phyloP scores from a whole-genome alignment of 2,888 invertebrate genomes.

The Deilephila elpenor region DNA sequence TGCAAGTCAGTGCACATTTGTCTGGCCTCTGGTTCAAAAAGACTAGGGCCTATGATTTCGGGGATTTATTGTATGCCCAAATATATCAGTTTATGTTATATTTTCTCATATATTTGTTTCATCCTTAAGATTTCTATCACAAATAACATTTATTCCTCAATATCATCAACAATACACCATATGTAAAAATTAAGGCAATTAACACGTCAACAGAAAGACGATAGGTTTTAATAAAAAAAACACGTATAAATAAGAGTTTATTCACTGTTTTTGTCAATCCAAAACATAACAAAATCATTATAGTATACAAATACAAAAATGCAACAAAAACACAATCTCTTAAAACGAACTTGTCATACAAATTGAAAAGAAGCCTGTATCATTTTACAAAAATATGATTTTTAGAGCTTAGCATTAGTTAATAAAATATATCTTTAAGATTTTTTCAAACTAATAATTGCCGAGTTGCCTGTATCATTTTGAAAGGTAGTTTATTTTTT shows the following conservation, averaged over 20 bases:
- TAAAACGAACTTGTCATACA: background rate
- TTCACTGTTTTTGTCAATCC: background rate
- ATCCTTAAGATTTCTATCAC: too few species aligned
- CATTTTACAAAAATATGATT: slow-evolving; percentile 15
- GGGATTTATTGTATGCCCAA: too few species aligned
- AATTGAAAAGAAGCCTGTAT: background rate
- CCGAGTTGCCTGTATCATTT: background rate
- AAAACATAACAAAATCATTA: slow-evolving; percentile 14
- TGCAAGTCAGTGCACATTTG: too few species aligned
- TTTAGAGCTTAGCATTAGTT: slow-evolving; percentile 3
- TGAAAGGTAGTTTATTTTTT: background rate
- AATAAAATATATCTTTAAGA: background rate
- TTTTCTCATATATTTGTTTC: too few species aligned
- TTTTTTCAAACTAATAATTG: background rate
- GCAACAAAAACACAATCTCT: slow-evolving; percentile 11
- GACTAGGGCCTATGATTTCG: too few species aligned
- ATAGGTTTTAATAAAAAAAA: background rate
- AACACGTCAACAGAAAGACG: background rate
- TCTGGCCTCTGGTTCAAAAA: too few species aligned
- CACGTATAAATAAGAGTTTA: slow-evolving; percentile 9
- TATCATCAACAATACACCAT: too few species aligned
- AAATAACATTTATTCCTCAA: too few species aligned
- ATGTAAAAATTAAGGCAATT: too few species aligned
- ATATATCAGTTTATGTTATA: too few species aligned
- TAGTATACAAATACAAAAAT: slow-evolving; percentile 4